Base-by-base conservation (phyloP, 2,888 invertebrate genomes). In the Scelioninae gen. 1 region DNA sequence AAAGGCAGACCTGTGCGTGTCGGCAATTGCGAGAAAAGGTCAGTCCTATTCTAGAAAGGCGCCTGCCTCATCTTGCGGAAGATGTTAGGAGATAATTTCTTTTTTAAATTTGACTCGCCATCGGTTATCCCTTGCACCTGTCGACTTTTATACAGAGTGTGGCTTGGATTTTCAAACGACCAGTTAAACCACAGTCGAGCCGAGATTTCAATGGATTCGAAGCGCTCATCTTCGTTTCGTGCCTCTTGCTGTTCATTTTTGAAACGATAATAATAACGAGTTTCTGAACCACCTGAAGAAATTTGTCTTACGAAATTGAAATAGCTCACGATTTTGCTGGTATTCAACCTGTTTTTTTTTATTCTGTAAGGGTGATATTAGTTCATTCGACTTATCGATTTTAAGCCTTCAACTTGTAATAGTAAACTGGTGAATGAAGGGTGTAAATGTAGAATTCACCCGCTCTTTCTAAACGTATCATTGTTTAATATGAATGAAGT, bases 101-200 rank as follows among this genome's bases (percentile, higher is more conserved):
- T 79, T 69, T 72, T 79, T 74, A 79, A 83, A 76, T 83, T 79
- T 78, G 72, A 69, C 72, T 72, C 55, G 38, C 40, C 77, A 45
- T 68, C 77, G 56, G 74, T 56, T 65, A 49, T 45, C 62, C 58
- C 78, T 58, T 63, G 82, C 82, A 82, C 82, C 78, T 82, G 82
- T 82, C 82, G 82, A 10, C 60, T 40, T 56, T 58, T 49, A 53
- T 53, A 53, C 38, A 29, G 29, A 8, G 63, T 32, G 71, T 45
- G 74, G 68, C 69, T 68, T 63, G 82, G 56, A 83, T 83, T 75
- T 79, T 79, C 71, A 60, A 79, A 79, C 66, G 60, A 79, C 83
- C 83, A 79, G 83, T 71, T 66, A 79, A 75, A 78, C 82, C 76
- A 53, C 75, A 79, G 68, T 68, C 31, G 55, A 56, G 66, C 76